phyloP scores from a whole-genome alignment of 2,888 invertebrate species.

The Ceramica pisi region DNA sequence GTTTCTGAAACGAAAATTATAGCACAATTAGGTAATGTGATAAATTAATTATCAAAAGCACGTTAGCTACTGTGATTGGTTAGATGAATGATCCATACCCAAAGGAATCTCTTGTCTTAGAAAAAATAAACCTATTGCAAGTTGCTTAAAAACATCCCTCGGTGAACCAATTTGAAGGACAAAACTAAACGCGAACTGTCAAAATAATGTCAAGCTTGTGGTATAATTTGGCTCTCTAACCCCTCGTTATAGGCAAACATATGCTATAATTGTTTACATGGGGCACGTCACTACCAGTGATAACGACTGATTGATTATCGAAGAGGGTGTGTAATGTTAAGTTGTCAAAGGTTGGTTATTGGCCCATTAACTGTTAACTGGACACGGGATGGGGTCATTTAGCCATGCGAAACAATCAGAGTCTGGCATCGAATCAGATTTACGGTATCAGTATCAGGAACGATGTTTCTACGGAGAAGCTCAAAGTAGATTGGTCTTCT shows the following conservation, averaged over 20 bases:
- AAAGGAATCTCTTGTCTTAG: background rate
- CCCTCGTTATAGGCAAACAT: conserved; percentile 69
- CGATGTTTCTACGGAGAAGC: background rate
- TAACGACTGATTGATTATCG: conserved; percentile 72
- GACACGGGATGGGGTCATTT: background rate
- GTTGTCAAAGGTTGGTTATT: conserved; percentile 39
- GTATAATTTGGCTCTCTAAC: conserved; percentile 56
- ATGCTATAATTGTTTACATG: conserved; percentile 80
- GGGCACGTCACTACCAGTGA: conserved; percentile 66
- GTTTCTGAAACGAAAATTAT: background rate
- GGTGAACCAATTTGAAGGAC: conserved; percentile 6
- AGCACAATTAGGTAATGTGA: too few relatives aligned
- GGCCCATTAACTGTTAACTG: conserved; percentile 24
- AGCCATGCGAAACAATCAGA: background rate
- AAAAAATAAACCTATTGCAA: background rate
- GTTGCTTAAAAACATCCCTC: background rate
- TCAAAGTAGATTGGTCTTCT: background rate
- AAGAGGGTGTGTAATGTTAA: conserved; percentile 56
- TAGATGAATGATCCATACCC: background rate
- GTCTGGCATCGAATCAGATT: too few relatives aligned
- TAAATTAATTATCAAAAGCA: background rate
- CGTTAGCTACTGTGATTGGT: background rate
- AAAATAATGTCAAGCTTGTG: conserved; percentile 49
- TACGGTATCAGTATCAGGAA: background rate
- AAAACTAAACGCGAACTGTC: conserved; percentile 43